These are phyloP conservation scores for Thrips palmi DNA, from an alignment of 1,140 invertebrate genomes.

Conservation along the genomic window DNA sequence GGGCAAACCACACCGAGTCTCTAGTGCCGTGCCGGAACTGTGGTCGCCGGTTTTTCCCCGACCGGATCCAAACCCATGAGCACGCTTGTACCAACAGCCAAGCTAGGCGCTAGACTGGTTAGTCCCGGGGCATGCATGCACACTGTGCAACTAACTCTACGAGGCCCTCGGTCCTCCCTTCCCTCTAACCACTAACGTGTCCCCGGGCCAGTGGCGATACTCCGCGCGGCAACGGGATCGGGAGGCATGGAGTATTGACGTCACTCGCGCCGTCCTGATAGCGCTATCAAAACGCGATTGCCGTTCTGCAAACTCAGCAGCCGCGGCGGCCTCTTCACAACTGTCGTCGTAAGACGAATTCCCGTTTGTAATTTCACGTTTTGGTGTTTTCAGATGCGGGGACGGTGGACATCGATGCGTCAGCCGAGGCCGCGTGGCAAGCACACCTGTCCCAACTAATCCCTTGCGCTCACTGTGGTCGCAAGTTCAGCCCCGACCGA, in stretches of 20 bases:
- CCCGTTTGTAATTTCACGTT: constrained; percentile 5
- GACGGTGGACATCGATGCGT: constrained; percentile 29
- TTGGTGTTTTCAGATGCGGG: constrained; percentile 21
- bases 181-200: too few relatives aligned
- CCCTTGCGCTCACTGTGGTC: constrained; percentile 42
- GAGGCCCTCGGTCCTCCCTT: too few relatives aligned
- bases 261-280: not conserved
- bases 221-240: not conserved
- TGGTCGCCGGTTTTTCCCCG: constrained; percentile 32
- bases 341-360: not conserved
- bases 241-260: not conserved
- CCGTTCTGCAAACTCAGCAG: not conserved
- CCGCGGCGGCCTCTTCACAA: not conserved
- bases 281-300: not conserved
- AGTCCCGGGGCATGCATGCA: too few relatives aligned
- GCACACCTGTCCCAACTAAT: constrained; percentile 33
- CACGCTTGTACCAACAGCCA: constrained; percentile 25
- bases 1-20: constrained; percentile 21
- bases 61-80: constrained; percentile 31
- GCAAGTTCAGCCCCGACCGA: constrained; percentile 49
- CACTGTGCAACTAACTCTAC: too few relatives aligned
- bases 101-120: too few relatives aligned
- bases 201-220: not conserved
- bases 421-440: constrained; percentile 35
- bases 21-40: constrained; percentile 33